Evolutionary conservation across 2,113 vertebrate species (phyloP), one percentile per base, ranked within the genome.

Genomic region (Argyrosomus japonicus): DNA sequence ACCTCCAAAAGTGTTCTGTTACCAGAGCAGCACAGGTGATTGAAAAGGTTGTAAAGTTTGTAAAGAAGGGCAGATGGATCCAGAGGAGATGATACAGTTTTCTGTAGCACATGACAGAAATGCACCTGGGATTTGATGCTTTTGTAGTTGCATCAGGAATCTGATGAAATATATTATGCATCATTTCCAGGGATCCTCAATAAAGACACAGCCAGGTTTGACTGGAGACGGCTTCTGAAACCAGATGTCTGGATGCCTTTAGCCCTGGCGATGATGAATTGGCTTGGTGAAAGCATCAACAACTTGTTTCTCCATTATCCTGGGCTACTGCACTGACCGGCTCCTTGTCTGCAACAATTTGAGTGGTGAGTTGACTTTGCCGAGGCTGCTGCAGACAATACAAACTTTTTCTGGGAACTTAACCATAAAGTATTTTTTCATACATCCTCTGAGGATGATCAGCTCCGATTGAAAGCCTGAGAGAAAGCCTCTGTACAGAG

Each of bases 221-320:
- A 89, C 18, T 77, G 61, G 67, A 78, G 23, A 68, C 63, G 32
- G 60, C 56, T 62, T 74, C 71, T 82, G 69, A 82, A 93, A 89
- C 84, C 91, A 94, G 90, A 93, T 93, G 91, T 88, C 88, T 86
- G 68, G 79, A 91, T 77, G 81, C 64, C 57, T 79, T 70, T 32
- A 82, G 81, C 32, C 50, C 65, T 53, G 70, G 72, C 40, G 23
- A 73, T 77, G 82, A 85, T 86, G 78, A 84, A 84, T 62, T 50
- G 53, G 63, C 69, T 75, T 82, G 79, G 77, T 77, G 81, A 86
- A 89, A 86, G 83, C 76, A 88, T 86, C 85, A 70, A 83, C 85
- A 87, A 84, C 71, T 88, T 86, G 69, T 84, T 90, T 87, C 81
- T 79, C 91, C 70, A 79, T 87, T 87, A 83, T 63, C 53, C 48